These are phyloP conservation scores for Gadopsis bispinosus DNA, from an alignment of 2,797 vertebrate species.

Conservation along the genomic window DNA sequence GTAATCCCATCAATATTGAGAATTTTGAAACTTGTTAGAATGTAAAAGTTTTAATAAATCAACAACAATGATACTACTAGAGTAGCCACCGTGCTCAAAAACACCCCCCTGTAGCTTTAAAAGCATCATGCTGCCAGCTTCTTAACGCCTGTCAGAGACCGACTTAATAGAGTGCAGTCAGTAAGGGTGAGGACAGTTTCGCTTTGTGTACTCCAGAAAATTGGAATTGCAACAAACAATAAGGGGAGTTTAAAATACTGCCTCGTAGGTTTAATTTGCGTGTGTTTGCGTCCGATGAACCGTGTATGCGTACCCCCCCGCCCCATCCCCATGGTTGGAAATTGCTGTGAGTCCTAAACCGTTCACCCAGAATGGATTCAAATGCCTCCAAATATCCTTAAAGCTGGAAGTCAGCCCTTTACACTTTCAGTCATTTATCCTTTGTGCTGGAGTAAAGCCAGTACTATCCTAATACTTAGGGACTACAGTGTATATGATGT, in stretches of 20 bases:
- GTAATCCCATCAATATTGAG: neutral
- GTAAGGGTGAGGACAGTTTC: neutral
- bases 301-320: neutral
- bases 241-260: conserved; percentile 23
- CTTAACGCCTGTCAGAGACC: neutral
- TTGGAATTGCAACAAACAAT: neutral
- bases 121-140: neutral
- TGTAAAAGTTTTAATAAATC: neutral
- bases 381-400: conserved; percentile 12
- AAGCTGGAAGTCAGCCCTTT: conserved; percentile 22
- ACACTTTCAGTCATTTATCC: neutral
- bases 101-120: neutral
- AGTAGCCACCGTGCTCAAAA: neutral
- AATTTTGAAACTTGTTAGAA: neutral
- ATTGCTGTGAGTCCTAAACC: conserved; percentile 2
- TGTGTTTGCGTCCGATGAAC: conserved; percentile 18
- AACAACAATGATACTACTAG: neutral
- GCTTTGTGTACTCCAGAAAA: neutral
- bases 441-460: conserved; percentile 1
- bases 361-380: neutral
- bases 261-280: conserved; percentile 12
- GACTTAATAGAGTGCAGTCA: neutral
- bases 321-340: neutral
- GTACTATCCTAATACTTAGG: neutral
- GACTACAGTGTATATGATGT: neutral